phyloP scores from a whole-genome alignment of 1,140 invertebrate species.

The Telenomus remus region DNA sequence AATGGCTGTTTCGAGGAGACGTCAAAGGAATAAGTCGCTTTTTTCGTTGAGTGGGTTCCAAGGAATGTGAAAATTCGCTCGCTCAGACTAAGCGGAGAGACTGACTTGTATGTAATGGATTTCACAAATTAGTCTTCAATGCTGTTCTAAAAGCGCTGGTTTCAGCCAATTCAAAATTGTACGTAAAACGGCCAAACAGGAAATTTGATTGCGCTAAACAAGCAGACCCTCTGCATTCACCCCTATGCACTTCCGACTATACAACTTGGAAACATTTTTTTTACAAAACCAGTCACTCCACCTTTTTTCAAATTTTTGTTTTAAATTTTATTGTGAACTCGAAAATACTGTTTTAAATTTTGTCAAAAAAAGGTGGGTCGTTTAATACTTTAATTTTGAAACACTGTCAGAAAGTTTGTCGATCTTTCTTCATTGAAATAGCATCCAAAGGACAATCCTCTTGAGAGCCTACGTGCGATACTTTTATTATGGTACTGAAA shows the following conservation, averaged over 20 bases:
- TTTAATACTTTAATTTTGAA: too few relatives aligned
- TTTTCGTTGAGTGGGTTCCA: slow-evolving; percentile 32
- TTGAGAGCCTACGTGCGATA: slow-evolving; percentile 32
- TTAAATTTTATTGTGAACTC: too few relatives aligned
- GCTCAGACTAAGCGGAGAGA: slow-evolving; percentile 15
- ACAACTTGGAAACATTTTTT: too few relatives aligned
- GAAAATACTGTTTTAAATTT: too few relatives aligned
- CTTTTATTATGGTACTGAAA: slow-evolving; percentile 25
- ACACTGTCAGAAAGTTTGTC: slow-evolving; percentile 18
- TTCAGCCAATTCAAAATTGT: background rate
- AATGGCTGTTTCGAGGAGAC: slow-evolving; percentile 22
- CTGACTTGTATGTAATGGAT: slow-evolving; percentile 35
- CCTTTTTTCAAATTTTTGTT: too few relatives aligned
- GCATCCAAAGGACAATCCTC: slow-evolving; percentile 16
- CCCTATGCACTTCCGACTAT: too few relatives aligned
- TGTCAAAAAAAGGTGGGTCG: too few relatives aligned
- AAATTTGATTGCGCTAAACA: too few relatives aligned
- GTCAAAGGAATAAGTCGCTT: slow-evolving; percentile 40
- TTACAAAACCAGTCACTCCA: too few relatives aligned
- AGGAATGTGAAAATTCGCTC: slow-evolving; percentile 33
- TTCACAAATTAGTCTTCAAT: slow-evolving; percentile 33
- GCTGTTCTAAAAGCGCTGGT: slow-evolving; percentile 15
- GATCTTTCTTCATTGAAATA: slow-evolving; percentile 44
- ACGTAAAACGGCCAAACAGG: slow-evolving; percentile 4
- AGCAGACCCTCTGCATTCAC: too few relatives aligned